phyloP scores from a whole-genome alignment of 2,797 vertebrate species.

The Florisuga fusca region DNA sequence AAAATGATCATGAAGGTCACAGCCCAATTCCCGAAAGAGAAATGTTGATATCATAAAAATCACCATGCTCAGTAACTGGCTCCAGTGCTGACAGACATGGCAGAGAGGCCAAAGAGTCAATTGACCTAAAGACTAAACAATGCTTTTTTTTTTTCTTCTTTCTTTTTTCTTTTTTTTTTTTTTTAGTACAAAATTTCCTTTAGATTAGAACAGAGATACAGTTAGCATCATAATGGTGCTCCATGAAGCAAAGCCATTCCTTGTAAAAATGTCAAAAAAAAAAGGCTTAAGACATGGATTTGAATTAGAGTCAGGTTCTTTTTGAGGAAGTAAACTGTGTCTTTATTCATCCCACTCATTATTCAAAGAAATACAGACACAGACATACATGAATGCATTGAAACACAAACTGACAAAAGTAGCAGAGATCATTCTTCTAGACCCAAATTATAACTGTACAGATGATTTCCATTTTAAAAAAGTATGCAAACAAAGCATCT shows the following conservation, averaged over 20 bases:
- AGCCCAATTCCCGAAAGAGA: background rate
- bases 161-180: background rate
- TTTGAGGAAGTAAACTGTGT: background rate
- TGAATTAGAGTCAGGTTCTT: background rate
- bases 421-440: background rate
- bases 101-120: conserved; percentile 28
- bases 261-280: background rate
- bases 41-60: conserved; percentile 2
- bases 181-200: background rate
- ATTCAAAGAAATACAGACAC: background rate
- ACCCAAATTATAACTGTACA: background rate
- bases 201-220: background rate
- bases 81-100: background rate
- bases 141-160: background rate
- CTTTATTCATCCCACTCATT: background rate
- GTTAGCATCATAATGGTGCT: background rate
- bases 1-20: background rate
- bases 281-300: background rate
- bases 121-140: conserved; percentile 42
- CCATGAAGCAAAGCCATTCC: background rate
- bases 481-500: background rate
- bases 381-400: rapidly evolving
- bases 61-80: background rate
- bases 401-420: background rate
- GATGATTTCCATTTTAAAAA: background rate